A percentile compares a stretch with the other conserved stretches of the same genome.
phyloP scores from a whole-genome alignment of 2,888 invertebrate genomes.

The Eudasyphora cyanicolor region DNA sequence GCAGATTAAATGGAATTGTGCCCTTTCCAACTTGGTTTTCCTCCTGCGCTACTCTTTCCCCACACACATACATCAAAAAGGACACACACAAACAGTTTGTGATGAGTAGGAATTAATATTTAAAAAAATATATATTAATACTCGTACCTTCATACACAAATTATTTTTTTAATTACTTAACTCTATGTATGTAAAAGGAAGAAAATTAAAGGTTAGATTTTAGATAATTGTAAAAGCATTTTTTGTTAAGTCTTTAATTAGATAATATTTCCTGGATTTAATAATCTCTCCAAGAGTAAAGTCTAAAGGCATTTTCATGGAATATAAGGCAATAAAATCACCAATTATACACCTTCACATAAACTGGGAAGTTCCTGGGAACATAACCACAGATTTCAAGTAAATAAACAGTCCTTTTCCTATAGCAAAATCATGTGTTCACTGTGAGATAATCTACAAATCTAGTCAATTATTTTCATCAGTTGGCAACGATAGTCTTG shows the following conservation, averaged over 20 bases:
- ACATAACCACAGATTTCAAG: no score
- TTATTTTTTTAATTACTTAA: constrained; percentile 58
- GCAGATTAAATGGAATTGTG: constrained; percentile 38
- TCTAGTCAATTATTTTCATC: no score
- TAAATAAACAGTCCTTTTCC: no score
- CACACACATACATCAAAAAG: constrained; percentile 18
- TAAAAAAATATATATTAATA: background rate
- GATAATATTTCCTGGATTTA: no score
- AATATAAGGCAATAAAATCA: no score
- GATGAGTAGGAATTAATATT: constrained; percentile 7
- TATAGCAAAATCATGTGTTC: no score
- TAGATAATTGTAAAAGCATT: no score
- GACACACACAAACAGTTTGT: constrained; percentile 9
- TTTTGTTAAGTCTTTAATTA: no score
- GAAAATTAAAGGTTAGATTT: background rate
- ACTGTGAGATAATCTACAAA: no score
- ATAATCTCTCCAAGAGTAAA: background rate
- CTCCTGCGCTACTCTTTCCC: background rate
- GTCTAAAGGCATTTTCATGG: background rate
- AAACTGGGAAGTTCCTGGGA: no score
- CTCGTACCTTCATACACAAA: constrained; percentile 30
- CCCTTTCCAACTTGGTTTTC: background rate
- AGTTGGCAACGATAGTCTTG: no score
- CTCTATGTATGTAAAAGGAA: background rate
- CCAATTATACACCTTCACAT: no score